Conservation (phyloP, 2,888 invertebrate species). For the Sceliomorpha sp. region DNA sequence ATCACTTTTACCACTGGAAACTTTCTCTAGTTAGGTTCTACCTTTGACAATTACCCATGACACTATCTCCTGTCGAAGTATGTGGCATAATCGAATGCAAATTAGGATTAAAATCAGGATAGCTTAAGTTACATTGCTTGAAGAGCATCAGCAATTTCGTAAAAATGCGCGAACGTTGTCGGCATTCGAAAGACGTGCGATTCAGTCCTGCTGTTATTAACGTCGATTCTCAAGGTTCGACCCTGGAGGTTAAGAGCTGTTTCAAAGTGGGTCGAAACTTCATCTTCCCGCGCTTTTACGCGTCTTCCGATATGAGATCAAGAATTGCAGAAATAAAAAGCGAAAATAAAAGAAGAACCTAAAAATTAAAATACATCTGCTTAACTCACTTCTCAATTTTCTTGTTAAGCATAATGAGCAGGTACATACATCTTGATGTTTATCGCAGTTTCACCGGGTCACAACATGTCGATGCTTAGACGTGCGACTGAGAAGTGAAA, state of each 20-base stretch:
- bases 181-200: constrained; percentile 10
- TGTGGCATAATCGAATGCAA: constrained; percentile 27
- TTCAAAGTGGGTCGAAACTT: constrained; percentile 35
- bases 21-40: no score
- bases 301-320: not conserved
- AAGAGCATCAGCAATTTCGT: constrained; percentile 6
- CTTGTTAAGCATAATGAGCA: no score
- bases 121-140: constrained; percentile 20
- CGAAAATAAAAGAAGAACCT: not conserved
- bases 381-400: no score
- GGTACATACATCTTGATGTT: no score
- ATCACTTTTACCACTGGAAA: no score
- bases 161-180: constrained; percentile 11
- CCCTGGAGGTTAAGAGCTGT: constrained; percentile 38
- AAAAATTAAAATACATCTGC: not conserved
- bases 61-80: no score
- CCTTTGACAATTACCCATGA: no score
- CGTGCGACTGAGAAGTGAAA: no score
- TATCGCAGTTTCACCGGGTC: no score
- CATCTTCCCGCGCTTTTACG: constrained; percentile 18
- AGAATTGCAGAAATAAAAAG: not conserved
- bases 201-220: constrained; percentile 19
- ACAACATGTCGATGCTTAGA: no score
- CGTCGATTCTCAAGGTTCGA: constrained; percentile 28
- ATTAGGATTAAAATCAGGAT: constrained; percentile 17